phyloP scores from a whole-genome alignment of 2,113 vertebrate genomes.

The Vidua chalybeata region DNA sequence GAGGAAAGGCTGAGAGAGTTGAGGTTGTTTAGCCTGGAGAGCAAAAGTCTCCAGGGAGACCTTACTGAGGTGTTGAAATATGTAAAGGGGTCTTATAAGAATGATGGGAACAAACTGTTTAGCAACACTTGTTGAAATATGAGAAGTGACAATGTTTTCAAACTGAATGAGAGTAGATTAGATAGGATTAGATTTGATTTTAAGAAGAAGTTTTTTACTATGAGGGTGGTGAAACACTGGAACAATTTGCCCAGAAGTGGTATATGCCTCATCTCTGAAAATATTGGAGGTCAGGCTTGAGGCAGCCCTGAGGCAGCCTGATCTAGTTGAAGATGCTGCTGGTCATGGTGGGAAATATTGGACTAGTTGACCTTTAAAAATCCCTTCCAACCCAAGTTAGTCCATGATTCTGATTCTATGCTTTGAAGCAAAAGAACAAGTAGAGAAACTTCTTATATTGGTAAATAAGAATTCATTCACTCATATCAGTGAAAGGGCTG shows the following conservation, averaged over 20 bases:
- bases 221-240: background rate
- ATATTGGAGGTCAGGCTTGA: background rate
- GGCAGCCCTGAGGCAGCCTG: background rate
- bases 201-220: accelerated
- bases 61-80: too few species aligned
- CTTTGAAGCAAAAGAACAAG: background rate
- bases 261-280: background rate
- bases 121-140: accelerated
- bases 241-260: background rate
- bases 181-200: background rate
- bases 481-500: background rate
- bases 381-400: background rate
- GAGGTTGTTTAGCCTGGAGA: background rate
- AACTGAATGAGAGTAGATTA: background rate
- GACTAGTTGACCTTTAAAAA: background rate
- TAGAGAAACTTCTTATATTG: background rate
- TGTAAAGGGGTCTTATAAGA: accelerated
- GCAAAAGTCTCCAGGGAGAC: background rate
- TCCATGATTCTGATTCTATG: background rate
- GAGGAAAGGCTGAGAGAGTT: background rate
- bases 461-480: background rate
- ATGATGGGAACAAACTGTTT: background rate
- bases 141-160: background rate
- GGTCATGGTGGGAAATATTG: background rate
- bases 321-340: background rate